Conservation (phyloP, 1,140 invertebrate genomes). For the Eurosta solidaginis region DNA sequence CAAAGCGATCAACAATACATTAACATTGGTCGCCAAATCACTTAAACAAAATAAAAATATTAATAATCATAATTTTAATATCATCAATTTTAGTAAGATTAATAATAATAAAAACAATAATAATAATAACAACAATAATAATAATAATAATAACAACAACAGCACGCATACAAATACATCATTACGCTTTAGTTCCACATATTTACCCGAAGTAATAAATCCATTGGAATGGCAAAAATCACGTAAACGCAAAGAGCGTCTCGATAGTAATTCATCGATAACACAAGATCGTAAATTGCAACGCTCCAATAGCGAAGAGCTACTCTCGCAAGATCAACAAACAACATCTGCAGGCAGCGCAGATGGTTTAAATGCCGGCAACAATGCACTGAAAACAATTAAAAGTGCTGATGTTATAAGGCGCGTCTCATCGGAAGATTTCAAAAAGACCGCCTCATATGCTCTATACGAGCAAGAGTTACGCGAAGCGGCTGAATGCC, state of each 20-base stretch:
- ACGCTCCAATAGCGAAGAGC: constrained; percentile 75
- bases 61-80: too few species aligned
- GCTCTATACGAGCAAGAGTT: constrained; percentile 48
- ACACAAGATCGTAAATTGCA: constrained; percentile 76
- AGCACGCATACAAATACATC: constrained; percentile 40
- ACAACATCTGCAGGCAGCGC: constrained; percentile 58
- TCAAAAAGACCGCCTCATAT: constrained; percentile 44
- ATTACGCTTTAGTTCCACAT: constrained; percentile 58
- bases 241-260: constrained; percentile 78
- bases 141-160: constrained; percentile 30
- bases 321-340: constrained; percentile 49
- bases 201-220: constrained; percentile 56
- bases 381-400: constrained; percentile 20
- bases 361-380: constrained; percentile 51
- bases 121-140: constrained; percentile 40
- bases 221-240: constrained; percentile 58
- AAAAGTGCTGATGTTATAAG: constrained; percentile 45
- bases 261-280: constrained; percentile 68
- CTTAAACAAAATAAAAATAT: constrained; percentile 4
- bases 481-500: constrained; percentile 40
- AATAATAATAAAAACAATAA: too few species aligned
- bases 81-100: constrained; percentile 20
- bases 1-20: constrained; percentile 26
- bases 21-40: background rate
- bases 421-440: constrained; percentile 56